phyloP scores from a whole-genome alignment of 2,797 vertebrate genomes.

The Galagoides demidoff region DNA sequence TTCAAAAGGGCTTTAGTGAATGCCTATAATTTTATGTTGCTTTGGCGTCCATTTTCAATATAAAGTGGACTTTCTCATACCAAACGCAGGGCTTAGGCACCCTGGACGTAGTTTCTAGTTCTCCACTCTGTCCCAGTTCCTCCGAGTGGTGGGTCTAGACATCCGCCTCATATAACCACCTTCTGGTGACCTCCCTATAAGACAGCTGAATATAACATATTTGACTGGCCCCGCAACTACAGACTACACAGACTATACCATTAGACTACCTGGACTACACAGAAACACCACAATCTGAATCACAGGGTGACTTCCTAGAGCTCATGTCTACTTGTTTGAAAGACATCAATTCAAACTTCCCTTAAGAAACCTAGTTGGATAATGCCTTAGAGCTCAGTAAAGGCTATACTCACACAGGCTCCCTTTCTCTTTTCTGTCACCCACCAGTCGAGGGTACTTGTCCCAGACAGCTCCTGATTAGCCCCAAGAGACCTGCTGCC shows the following conservation, averaged over 20 bases:
- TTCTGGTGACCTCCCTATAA: background rate
- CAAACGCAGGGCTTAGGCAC: background rate
- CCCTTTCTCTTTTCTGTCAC: background rate
- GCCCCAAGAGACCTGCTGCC: background rate
- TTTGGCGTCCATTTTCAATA: background rate
- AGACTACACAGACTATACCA: too few relatives aligned
- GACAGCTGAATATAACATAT: background rate
- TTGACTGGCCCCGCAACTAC: too few relatives aligned
- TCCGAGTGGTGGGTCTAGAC: background rate
- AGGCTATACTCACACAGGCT: background rate
- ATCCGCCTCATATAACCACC: too few relatives aligned
- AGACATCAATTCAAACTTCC: background rate
- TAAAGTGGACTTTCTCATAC: background rate
- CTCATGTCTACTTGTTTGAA: background rate
- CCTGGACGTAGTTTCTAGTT: background rate
- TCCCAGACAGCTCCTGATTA: background rate
- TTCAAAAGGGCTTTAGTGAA: background rate
- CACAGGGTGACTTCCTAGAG: background rate
- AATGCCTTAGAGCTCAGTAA: background rate
- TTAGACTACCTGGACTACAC: too few relatives aligned
- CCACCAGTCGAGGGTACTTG: background rate
- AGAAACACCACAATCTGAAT: background rate
- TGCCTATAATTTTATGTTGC: background rate
- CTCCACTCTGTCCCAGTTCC: background rate
- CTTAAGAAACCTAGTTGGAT: background rate